Conservation (phyloP, 2,797 vertebrate genomes). For the Spinibarbus caldwelli region DNA sequence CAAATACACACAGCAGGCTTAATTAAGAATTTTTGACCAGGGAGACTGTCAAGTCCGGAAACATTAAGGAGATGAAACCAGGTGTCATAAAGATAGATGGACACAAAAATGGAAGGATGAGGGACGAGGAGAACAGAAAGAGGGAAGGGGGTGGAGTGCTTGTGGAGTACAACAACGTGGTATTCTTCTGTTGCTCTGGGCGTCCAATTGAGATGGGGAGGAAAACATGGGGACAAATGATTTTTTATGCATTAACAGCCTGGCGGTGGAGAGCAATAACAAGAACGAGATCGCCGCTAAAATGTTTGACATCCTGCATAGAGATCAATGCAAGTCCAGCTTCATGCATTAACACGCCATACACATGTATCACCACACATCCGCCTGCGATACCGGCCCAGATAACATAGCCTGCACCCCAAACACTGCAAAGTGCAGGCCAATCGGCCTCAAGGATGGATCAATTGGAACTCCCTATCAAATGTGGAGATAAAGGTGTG, state of each 20-base stretch:
- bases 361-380: constrained; percentile 64
- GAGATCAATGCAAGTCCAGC: constrained; percentile 79
- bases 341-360: constrained; percentile 69
- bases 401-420: constrained; percentile 64
- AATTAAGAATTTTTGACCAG: constrained; percentile 99
- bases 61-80: constrained; percentile 93
- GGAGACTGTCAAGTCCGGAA: constrained; percentile 94
- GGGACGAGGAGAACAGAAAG: constrained; percentile 71
- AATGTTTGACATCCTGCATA: constrained; percentile 87
- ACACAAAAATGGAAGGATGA: constrained; percentile 79
- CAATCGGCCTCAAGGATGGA: constrained; percentile 39
- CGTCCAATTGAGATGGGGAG: constrained; percentile 81
- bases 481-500: constrained; percentile 11
- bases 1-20: constrained; percentile 99
- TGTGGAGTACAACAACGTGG: constrained; percentile 71
- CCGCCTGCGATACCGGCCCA: constrained; percentile 66
- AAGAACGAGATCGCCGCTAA: constrained; percentile 77
- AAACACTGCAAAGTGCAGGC: constrained; percentile 59
- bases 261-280: constrained; percentile 80
- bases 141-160: constrained; percentile 67
- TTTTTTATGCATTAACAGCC: constrained; percentile 92
- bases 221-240: constrained; percentile 86
- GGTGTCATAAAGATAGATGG: constrained; percentile 98
- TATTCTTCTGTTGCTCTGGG: constrained; percentile 85
- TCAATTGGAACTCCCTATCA: constrained; percentile 17